Base-by-base conservation (phyloP, 2,113 vertebrate species). In the Campylorhamphus procurvoides region DNA sequence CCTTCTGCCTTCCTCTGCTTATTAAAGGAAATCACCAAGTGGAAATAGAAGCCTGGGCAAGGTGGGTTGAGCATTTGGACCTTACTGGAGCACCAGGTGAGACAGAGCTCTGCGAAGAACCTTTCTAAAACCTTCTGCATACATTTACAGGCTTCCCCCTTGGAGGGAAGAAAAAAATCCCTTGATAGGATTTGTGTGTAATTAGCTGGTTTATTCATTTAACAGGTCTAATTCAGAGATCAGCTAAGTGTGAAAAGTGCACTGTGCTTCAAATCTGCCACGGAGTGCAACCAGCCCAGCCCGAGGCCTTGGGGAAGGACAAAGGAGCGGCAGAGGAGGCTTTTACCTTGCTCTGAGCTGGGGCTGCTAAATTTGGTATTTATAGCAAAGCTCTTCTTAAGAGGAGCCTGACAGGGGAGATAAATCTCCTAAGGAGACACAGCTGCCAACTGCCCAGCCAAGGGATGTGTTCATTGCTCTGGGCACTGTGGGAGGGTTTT, bases 141-240 rank as follows among this genome's bases (percentile, higher is more conserved):
- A 3, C 5, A 40, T 6, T 55, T 55, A 52, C 29, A 75, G 35
- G 56, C 79, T 53, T 53, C 56, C 90, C 64, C 71, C 90, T 68
- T 29, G 1, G 79, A 90, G 50, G 50, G 50, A 71, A 66, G 35
- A 16, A 62, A 95, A 93, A 96, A 95, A 95, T 90, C 90, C 85
- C 94, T 78, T 93, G 92, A 86, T 89, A 94, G 94, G 94, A 96
- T 96, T 97, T 94, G 63, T 44, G 90, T 72, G 85, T 80, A 96
- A 97, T 97, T 95, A 97, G 87, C 90, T 92, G 76, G 82, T 96
- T 96, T 81, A 95, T 90, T 96, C 92, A 71, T 97, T 96, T 90
- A 94, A 84, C 90, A 74, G 93, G 79, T 84, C 93, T 90, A 83
- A 95, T 95, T 95, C 93, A 96, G 92, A 93, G 90, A 92, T 94